Base-by-base conservation (phyloP, 1,140 invertebrate species). In the Dolichoris vasculosae region DNA sequence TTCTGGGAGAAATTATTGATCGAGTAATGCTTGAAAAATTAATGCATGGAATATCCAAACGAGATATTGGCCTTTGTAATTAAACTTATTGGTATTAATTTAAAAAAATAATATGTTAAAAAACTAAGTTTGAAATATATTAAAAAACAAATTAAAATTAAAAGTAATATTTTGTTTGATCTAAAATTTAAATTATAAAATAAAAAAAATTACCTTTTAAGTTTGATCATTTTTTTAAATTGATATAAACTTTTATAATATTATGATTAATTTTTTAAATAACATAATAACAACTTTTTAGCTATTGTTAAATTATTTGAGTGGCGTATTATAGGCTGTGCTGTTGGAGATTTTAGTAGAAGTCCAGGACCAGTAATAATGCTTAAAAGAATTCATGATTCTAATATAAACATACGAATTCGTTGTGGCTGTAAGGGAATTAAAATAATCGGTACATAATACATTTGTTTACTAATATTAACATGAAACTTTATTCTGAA, bases 271-370 rank as follows among this genome's bases (percentile, higher is more conserved):
- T 46, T 59, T 59, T 59, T 59, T 17, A 59, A 20, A 20, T 26
- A 69, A 35, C 38, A 38, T 38, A 69, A 69, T 11, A 85, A 48
- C 80, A 71, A 59, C 69, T 79, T 51, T 73, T 87, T 86, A 95
- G 95, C 94, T 78, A 89, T 95, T 2, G 91, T 93, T 38, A 95
- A 94, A 88, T 86, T 96, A 11, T 95, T 95, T 85, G 93, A 94
- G 77, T 94, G 95, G 20, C 91, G 93, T 82, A 94, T 95, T 6
- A 89, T 95, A 35, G 93, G 94, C 55, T 95, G 95, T 86, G 94
- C 95, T 32, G 91, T 93, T 13, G 94, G 94, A 4, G 93, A 95
- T 89, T 95, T 95, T 71, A 92, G 89, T 89, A 87, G 91, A 90
- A 89, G 89, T 87, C 8, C 91, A 43, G 89, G 63, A 0, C 63